phyloP scores from a whole-genome alignment of 1,140 invertebrate species.

The Leptinotarsa lineolata region DNA sequence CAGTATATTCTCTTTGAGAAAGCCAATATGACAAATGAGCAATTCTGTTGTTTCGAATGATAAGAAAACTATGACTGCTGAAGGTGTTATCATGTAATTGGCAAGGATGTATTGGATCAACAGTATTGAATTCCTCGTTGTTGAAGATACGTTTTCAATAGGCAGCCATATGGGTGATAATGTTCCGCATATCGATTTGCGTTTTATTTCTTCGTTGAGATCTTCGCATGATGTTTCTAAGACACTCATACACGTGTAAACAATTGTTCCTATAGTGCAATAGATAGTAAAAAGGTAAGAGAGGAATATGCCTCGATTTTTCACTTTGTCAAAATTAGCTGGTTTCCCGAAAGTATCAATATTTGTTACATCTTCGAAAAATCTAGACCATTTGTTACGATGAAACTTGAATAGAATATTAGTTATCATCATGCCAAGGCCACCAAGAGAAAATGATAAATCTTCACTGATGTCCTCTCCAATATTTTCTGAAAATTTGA shows the following conservation, averaged over 20 bases:
- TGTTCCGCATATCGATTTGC: conserved; percentile 2
- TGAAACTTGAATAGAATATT: not conserved
- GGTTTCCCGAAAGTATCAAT: conserved; percentile 4
- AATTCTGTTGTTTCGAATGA: conserved; percentile 9
- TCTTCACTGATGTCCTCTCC: conserved; percentile 18
- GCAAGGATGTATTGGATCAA: not conserved
- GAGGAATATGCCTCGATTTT: not conserved
- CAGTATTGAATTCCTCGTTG: not conserved
- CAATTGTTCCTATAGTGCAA: not conserved
- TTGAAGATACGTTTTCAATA: not conserved
- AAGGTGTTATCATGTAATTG: not conserved
- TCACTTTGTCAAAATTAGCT: not conserved
- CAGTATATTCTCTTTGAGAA: conserved; percentile 6
- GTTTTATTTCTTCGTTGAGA: not conserved
- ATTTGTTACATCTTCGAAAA: conserved; percentile 1
- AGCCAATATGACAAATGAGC: not conserved
- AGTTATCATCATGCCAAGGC: not conserved
- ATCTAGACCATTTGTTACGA: conserved; percentile 1
- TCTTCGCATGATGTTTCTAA: not conserved
- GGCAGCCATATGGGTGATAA: conserved; percentile 10
- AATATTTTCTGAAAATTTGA: not conserved
- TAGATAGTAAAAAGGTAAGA: not conserved
- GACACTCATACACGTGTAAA: not conserved
- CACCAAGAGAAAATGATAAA: not conserved
- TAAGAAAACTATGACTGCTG: not conserved